A percentile compares a stretch with the other conserved stretches of the same genome.
Evolutionary conservation across 1,140 invertebrate species (phyloP).

Genomic region (Eriosoma lanigerum): DNA sequence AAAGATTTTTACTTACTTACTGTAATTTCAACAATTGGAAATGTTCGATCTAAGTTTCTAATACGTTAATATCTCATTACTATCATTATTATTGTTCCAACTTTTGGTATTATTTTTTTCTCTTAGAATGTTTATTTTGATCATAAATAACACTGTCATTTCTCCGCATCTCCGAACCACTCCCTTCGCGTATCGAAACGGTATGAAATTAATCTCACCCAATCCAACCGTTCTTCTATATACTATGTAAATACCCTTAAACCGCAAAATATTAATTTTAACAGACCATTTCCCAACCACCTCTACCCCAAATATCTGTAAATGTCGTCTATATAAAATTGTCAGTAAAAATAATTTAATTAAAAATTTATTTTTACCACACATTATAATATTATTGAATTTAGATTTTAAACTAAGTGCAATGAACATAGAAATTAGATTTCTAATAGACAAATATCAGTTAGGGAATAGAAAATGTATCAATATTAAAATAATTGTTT

Average conservation of each 20-base stretch:
- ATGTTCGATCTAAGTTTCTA: conserved; percentile 27
- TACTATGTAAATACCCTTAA: conserved; percentile 8
- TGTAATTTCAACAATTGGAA: not conserved
- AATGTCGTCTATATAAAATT: no score
- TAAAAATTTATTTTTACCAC: no score
- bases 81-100: conserved; percentile 6
- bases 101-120: conserved; percentile 19
- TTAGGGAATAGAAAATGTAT: no score
- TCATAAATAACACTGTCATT: conserved; percentile 31
- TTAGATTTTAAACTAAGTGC: no score
- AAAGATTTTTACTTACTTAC: not conserved
- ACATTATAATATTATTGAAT: no score
- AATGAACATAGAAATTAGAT: no score
- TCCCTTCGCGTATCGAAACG: not conserved
- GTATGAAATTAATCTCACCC: conserved; percentile 24
- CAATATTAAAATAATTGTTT: no score
- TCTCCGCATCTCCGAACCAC: not conserved
- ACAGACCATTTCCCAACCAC: not conserved
- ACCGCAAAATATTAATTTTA: conserved; percentile 3
- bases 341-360: no score
- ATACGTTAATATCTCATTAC: conserved; percentile 36
- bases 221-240: not conserved
- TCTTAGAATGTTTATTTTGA: conserved; percentile 14
- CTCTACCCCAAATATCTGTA: not conserved
- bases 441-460: no score